Evolutionary conservation across 2,888 invertebrate genomes (phyloP).

Genomic region (Drosophila neonasuta): DNA sequence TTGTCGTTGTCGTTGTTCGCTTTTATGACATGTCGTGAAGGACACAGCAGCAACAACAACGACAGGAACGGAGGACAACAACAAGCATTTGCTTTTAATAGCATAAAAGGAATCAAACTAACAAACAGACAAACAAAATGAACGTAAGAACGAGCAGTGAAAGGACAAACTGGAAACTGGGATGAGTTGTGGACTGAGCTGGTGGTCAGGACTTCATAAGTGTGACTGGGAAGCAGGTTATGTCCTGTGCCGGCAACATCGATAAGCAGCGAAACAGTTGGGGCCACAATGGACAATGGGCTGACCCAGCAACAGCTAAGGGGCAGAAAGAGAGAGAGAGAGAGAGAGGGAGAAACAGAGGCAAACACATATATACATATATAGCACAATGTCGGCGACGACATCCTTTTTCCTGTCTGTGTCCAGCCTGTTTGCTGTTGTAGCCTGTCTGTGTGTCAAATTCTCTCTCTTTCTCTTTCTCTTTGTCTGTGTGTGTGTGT

Average conservation of each 20-base stretch:
- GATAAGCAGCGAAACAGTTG: slow-evolving; percentile 62
- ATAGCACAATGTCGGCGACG: slow-evolving; percentile 52
- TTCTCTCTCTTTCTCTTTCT: neutral
- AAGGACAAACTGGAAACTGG: slow-evolving; percentile 24
- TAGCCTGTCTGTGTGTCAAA: slow-evolving; percentile 21
- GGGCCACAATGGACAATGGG: slow-evolving; percentile 68
- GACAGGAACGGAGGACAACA: neutral
- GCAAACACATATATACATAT: slow-evolving; percentile 1
- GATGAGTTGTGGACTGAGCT: slow-evolving; percentile 45
- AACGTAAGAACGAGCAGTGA: neutral
- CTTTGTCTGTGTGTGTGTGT: slow-evolving; percentile 34
- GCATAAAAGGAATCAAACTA: slow-evolving; percentile 41
- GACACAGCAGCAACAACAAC: slow-evolving; percentile 43
- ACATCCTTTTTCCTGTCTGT: slow-evolving; percentile 76
- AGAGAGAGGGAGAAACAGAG: neutral
- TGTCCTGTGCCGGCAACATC: slow-evolving; percentile 38
- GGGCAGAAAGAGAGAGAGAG: slow-evolving; percentile 4
- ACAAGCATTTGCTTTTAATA: slow-evolving; percentile 55
- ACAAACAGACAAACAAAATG: slow-evolving; percentile 21
- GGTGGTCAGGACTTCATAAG: slow-evolving; percentile 14
- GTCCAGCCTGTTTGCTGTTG: slow-evolving; percentile 44
- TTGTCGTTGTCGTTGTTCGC: slow-evolving; percentile 27
- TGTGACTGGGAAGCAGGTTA: neutral
- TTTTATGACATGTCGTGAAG: slow-evolving; percentile 70
- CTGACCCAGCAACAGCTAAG: slow-evolving; percentile 55